Conservation (phyloP, 2,888 invertebrate genomes). For the Nyleta sp. region DNA sequence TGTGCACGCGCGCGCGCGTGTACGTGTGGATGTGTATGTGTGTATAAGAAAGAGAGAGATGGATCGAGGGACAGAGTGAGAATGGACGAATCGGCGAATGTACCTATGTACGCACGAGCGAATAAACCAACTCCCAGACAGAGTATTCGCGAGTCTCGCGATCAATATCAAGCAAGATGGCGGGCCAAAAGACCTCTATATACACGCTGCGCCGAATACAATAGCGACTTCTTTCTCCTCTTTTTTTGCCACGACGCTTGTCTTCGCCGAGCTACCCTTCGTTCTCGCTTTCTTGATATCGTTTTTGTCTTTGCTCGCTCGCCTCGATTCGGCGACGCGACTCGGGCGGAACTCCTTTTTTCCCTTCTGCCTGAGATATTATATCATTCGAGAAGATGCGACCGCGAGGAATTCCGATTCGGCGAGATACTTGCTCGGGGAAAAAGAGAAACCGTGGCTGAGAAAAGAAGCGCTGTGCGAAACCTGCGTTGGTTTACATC, state of each 20-base stretch:
- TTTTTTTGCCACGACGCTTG: constrained; percentile 63
- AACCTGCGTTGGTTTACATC: constrained; percentile 28
- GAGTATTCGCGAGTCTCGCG: constrained; percentile 81
- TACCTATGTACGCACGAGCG: constrained; percentile 68
- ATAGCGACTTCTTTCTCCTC: constrained; percentile 73
- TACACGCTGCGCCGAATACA: constrained; percentile 77
- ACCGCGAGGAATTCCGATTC: constrained; percentile 49
- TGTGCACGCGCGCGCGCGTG: constrained; percentile 2
- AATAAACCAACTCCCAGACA: constrained; percentile 71
- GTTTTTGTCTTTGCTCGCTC: constrained; percentile 65
- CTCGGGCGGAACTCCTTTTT: constrained; percentile 55
- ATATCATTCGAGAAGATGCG: constrained; percentile 57
- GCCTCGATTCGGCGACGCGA: constrained; percentile 65
- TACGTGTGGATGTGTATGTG: neutral
- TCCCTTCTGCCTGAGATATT: constrained; percentile 44
- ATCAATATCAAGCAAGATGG: constrained; percentile 83
- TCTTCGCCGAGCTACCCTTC: constrained; percentile 66
- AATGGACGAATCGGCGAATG: constrained; percentile 68
- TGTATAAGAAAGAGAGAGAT: constrained; percentile 57
- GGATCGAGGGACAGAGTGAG: constrained; percentile 58
- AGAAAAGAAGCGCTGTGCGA: constrained; percentile 36
- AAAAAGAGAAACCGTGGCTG: constrained; percentile 37
- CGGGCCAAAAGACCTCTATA: constrained; percentile 79
- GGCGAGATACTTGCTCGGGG: constrained; percentile 49
- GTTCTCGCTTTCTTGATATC: constrained; percentile 66